Conservation (phyloP, 2,113 vertebrate species). For the Labeo rohita region DNA sequence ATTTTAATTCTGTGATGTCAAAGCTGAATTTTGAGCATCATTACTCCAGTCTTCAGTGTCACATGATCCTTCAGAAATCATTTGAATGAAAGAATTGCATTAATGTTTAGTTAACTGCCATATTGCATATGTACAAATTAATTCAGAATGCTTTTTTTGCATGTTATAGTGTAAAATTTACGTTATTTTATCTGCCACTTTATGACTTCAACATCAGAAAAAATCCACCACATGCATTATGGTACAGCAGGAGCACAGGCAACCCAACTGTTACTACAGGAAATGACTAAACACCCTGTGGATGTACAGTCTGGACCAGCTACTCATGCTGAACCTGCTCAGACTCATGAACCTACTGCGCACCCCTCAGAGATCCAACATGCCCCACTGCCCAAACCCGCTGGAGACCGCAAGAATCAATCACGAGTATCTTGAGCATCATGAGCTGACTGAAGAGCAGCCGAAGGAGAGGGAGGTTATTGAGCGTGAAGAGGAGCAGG, state of each 20-base stretch:
- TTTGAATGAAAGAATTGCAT: background rate
- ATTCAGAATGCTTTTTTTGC: background rate
- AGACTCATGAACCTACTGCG: constrained; percentile 16
- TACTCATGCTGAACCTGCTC: constrained; percentile 13
- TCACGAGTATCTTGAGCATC: background rate
- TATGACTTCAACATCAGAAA: background rate
- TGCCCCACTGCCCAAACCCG: constrained; percentile 8
- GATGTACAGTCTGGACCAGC: constrained; percentile 40
- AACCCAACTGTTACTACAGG: constrained; percentile 30
- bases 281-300: constrained; percentile 40
- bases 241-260: constrained; percentile 10
- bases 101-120: background rate
- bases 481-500: background rate
- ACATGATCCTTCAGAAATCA: no score
- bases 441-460: background rate
- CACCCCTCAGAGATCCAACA: constrained; percentile 10
- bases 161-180: background rate
- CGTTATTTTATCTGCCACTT: background rate
- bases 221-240: background rate
- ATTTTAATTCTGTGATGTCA: background rate
- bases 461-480: background rate
- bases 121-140: background rate
- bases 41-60: background rate
- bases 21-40: background rate
- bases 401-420: background rate